Conservation (phyloP, 1,140 invertebrate genomes). For the Rhyzopertha dominica region DNA sequence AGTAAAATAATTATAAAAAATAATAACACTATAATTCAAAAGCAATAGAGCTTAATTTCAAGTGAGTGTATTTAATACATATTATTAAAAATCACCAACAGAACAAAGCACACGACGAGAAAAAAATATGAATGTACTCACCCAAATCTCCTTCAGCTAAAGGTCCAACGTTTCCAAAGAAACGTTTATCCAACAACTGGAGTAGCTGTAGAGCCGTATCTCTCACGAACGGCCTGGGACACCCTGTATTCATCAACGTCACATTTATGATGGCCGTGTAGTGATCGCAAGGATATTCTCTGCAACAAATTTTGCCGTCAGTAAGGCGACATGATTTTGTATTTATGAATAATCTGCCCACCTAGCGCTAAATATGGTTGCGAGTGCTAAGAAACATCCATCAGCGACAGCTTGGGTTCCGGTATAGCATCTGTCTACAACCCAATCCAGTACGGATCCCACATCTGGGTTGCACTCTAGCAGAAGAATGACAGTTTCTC, state of each 20-base stretch:
- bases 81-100: too few relatives aligned
- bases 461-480: slow-evolving; percentile 96
- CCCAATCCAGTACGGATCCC: slow-evolving; percentile 91
- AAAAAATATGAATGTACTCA: slow-evolving; percentile 49
- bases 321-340: slow-evolving; percentile 1
- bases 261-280: slow-evolving; percentile 97
- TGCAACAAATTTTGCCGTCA: slow-evolving; percentile 46
- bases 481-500: slow-evolving; percentile 89
- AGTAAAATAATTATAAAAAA: too few relatives aligned
- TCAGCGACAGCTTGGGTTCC: slow-evolving; percentile 84
- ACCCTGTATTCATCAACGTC: slow-evolving; percentile 92
- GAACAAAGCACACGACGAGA: too few relatives aligned
- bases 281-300: slow-evolving; percentile 98
- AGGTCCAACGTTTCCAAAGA: slow-evolving; percentile 79
- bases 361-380: slow-evolving; percentile 94
- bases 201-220: slow-evolving; percentile 91
- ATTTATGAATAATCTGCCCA: slow-evolving; percentile 48
- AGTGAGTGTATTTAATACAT: too few relatives aligned
- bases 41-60: too few relatives aligned
- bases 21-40: too few relatives aligned
- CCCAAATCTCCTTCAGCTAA: slow-evolving; percentile 63
- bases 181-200: slow-evolving; percentile 89
- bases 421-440: slow-evolving; percentile 95
- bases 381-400: slow-evolving; percentile 91
- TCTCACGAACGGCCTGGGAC: slow-evolving; percentile 83